Evolutionary conservation across 2,113 vertebrate genomes (phyloP).

Genomic region (Embiotoca jacksoni): DNA sequence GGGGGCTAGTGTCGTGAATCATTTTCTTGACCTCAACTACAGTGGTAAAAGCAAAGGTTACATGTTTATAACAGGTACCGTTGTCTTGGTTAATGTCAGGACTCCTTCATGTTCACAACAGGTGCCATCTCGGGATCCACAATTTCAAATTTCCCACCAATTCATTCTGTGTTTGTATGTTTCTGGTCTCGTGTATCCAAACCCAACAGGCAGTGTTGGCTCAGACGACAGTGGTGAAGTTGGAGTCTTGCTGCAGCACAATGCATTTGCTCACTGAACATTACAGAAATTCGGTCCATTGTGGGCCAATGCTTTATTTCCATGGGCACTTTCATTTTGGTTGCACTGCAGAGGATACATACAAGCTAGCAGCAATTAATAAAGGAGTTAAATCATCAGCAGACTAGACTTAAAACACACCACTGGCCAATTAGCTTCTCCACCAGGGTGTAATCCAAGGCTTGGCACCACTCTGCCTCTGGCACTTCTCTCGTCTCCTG

Average conservation of each 20-base stretch:
- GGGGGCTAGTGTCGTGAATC: no score
- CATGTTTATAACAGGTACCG: no score
- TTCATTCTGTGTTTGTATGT: background rate
- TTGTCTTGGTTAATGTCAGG: no score
- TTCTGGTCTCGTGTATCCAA: slow-evolving; percentile 7
- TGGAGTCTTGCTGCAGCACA: slow-evolving; percentile 10
- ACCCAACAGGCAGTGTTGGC: background rate
- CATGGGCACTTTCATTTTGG: slow-evolving; percentile 33
- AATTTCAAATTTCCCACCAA: slow-evolving; percentile 15
- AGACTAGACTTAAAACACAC: slow-evolving; percentile 41
- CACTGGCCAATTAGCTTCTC: slow-evolving; percentile 59
- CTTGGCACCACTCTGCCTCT: slow-evolving; percentile 52
- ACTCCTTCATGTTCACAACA: no score
- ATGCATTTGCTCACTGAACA: background rate
- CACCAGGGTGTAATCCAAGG: slow-evolving; percentile 39
- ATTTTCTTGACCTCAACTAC: no score
- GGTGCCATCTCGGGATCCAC: no score
- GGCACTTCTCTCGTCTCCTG: slow-evolving; percentile 22
- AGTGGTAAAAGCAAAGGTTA: no score
- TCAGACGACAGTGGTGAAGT: background rate
- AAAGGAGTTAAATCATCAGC: slow-evolving; percentile 50
- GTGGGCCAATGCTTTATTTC: slow-evolving; percentile 38
- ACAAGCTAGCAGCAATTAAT: slow-evolving; percentile 33
- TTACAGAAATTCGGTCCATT: slow-evolving; percentile 45
- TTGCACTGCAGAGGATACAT: slow-evolving; percentile 15